These are phyloP conservation scores for Alloplasta piceator DNA, from an alignment of 2,888 invertebrate species.

Conservation along the genomic window DNA sequence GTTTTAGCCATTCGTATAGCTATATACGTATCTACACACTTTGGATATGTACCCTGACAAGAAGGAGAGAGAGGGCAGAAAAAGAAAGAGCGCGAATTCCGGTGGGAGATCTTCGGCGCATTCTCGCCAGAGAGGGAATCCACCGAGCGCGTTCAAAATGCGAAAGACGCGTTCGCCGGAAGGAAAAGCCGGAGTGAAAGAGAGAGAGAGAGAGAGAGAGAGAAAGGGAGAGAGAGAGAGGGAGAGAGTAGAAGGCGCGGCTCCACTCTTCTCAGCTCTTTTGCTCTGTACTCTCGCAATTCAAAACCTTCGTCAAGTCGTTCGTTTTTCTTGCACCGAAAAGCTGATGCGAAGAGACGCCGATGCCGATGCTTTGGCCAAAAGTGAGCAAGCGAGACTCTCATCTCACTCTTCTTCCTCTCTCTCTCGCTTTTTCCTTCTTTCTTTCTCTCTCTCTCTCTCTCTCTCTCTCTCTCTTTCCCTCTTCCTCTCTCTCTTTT, in stretches of 20 bases:
- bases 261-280: constrained; percentile 4
- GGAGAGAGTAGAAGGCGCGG: constrained; percentile 30
- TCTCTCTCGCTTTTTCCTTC: neutral
- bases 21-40: neutral
- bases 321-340: constrained; percentile 39
- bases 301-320: constrained; percentile 45
- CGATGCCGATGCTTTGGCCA: constrained; percentile 44
- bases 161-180: constrained; percentile 51
- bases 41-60: constrained; percentile 21
- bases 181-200: constrained; percentile 31
- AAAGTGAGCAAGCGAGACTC: constrained; percentile 44
- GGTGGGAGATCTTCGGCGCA: constrained; percentile 34
- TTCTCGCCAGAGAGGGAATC: neutral
- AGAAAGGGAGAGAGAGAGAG: neutral
- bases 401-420: neutral
- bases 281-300: constrained; percentile 23
- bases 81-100: constrained; percentile 45
- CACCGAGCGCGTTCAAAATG: constrained; percentile 31
- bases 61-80: constrained; percentile 16
- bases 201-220: neutral
- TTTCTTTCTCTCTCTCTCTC: neutral
- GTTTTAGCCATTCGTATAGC: constrained; percentile 39
- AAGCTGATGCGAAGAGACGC: constrained; percentile 14
- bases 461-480: constrained; percentile 22
- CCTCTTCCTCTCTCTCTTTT: neutral